phyloP scores from a whole-genome alignment of 1,140 invertebrate species.

The Adelges cooleyi region DNA sequence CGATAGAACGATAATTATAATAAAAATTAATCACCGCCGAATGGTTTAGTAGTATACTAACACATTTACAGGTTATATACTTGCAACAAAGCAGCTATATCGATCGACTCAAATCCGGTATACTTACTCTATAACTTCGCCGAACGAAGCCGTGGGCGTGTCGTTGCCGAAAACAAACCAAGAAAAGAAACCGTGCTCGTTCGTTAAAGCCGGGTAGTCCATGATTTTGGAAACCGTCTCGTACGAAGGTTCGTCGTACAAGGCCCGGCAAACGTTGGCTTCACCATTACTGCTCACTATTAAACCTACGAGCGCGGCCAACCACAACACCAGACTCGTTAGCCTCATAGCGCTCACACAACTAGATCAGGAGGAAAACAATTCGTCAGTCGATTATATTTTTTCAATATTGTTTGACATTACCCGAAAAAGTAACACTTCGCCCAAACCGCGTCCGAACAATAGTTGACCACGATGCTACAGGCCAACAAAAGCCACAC shows the following conservation, averaged over 20 bases:
- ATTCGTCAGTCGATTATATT: neutral
- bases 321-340: slow-evolving; percentile 31
- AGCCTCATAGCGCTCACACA: slow-evolving; percentile 5
- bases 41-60: no score
- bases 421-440: slow-evolving; percentile 30
- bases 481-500: slow-evolving; percentile 19
- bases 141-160: slow-evolving; percentile 31
- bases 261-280: slow-evolving; percentile 47
- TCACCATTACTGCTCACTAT: slow-evolving; percentile 35
- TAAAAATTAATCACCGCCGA: neutral
- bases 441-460: slow-evolving; percentile 7
- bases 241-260: slow-evolving; percentile 49
- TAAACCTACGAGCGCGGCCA: slow-evolving; percentile 31
- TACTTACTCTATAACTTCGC: slow-evolving; percentile 13
- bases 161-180: slow-evolving; percentile 37
- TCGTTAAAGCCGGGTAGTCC: slow-evolving; percentile 45
- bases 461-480: slow-evolving; percentile 18
- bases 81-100: no score
- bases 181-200: slow-evolving; percentile 46
- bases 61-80: no score
- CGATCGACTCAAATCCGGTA: no score
- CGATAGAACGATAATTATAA: no score
- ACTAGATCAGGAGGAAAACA: neutral
- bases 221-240: slow-evolving; percentile 46
- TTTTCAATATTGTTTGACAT: slow-evolving; percentile 25